Evolutionary conservation across 2,888 invertebrate genomes (phyloP).

Genomic region (Myopa tessellatipennis): DNA sequence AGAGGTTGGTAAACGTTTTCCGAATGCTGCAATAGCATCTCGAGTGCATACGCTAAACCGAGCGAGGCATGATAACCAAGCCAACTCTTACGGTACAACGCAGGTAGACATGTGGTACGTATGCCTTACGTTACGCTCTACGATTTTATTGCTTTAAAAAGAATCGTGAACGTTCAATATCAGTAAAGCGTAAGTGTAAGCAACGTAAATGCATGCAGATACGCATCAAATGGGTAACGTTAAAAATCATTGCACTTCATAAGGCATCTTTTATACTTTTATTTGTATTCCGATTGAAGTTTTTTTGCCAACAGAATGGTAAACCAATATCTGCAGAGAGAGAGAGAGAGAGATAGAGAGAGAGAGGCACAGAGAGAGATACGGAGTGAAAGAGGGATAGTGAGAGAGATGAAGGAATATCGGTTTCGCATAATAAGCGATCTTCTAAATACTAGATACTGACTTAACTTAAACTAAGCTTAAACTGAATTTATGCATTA

Average conservation of each 20-base stretch:
- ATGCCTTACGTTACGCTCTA: not conserved
- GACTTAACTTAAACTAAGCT: too few relatives aligned
- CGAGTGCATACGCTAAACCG: not conserved
- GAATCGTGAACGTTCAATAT: constrained; percentile 1
- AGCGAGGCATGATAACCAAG: not conserved
- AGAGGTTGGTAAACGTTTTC: constrained; percentile 51
- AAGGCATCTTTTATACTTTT: too few relatives aligned
- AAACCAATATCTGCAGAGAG: too few relatives aligned
- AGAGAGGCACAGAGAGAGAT: not conserved
- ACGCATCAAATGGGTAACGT: not conserved
- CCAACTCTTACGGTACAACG: not conserved
- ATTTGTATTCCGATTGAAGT: too few relatives aligned
- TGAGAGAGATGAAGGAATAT: too few relatives aligned
- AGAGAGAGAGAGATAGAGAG: too few relatives aligned
- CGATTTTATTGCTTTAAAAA: not conserved
- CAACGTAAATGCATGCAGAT: not conserved
- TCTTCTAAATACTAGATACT: too few relatives aligned
- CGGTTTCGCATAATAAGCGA: too few relatives aligned
- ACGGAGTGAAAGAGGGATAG: too few relatives aligned
- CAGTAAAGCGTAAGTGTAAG: not conserved
- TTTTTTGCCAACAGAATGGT: too few relatives aligned
- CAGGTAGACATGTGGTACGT: not conserved
- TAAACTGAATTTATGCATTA: too few relatives aligned
- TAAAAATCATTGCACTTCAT: not conserved
- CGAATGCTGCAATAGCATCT: constrained; percentile 20